phyloP scores from a whole-genome alignment of 2,888 invertebrate species.

The Caenorhabditis imperialis region DNA sequence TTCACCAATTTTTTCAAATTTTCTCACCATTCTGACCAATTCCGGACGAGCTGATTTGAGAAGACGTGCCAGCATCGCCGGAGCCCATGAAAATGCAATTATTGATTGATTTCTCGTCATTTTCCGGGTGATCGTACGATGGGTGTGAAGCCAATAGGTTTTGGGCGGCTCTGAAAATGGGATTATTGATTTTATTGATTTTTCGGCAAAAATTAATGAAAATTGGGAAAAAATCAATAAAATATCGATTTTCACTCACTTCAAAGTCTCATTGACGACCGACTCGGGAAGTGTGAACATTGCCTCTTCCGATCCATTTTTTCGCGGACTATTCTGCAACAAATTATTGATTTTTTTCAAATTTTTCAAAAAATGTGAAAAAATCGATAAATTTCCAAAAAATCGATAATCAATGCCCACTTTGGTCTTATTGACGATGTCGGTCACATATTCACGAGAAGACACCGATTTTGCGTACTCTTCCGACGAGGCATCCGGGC shows the following conservation, averaged over 20 bases:
- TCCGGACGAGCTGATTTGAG: too few relatives aligned
- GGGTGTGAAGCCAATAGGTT: constrained; percentile 38
- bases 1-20: too few relatives aligned
- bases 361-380: background rate
- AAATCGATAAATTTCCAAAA: background rate
- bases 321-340: constrained; percentile 19
- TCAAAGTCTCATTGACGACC: constrained; percentile 28
- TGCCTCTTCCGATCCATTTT: constrained; percentile 6
- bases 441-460: constrained; percentile 45
- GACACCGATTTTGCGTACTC: constrained; percentile 50
- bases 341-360: background rate
- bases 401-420: background rate
- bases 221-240: too few relatives aligned
- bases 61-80: too few relatives aligned
- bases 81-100: too few relatives aligned
- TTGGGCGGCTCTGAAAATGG: constrained; percentile 38
- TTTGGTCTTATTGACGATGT: constrained; percentile 48
- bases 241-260: constrained; percentile 25
- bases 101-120: background rate
- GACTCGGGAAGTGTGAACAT: constrained; percentile 24
- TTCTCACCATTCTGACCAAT: too few relatives aligned
- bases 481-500: constrained; percentile 21
- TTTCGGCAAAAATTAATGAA: too few relatives aligned
- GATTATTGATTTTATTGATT: background rate
- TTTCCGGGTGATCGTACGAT: constrained; percentile 5